Percentiles rank a stretch among this genome's conserved stretches.
These are phyloP conservation scores for Australoheros scitulus DNA, from an alignment of 2,113 vertebrate species.

Conservation along the genomic window DNA sequence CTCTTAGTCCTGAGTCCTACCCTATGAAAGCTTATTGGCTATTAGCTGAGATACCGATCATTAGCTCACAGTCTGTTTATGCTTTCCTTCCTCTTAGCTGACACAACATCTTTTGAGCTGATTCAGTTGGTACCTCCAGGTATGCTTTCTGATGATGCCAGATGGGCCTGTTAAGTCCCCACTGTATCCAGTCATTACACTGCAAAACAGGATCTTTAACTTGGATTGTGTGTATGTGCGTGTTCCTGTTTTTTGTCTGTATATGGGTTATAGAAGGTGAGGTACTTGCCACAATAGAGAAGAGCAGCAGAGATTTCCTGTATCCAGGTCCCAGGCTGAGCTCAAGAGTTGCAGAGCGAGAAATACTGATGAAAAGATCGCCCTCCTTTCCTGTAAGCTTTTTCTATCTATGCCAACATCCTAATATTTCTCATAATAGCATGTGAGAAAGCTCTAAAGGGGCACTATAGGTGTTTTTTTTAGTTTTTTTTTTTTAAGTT, in stretches of 20 bases:
- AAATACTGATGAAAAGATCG: constrained; percentile 89
- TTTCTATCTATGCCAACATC: neutral
- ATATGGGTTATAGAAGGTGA: constrained; percentile 80
- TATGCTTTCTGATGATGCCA: constrained; percentile 76
- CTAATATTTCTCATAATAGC: neutral
- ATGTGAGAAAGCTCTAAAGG: neutral
- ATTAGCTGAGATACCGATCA: constrained; percentile 63
- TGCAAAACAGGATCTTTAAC: constrained; percentile 34
- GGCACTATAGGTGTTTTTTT: fast-evolving
- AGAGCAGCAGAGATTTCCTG: constrained; percentile 90
- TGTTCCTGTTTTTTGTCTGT: constrained; percentile 17
- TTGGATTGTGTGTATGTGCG: constrained; percentile 32
- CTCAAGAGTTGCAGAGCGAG: constrained; percentile 81
- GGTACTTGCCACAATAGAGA: constrained; percentile 85
- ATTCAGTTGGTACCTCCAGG: constrained; percentile 93
- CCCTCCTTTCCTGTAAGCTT: constrained; percentile 84
- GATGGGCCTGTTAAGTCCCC: constrained; percentile 31
- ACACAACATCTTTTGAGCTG: constrained; percentile 90
- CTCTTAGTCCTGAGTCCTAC: constrained; percentile 52
- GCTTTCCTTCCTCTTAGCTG: constrained; percentile 83
- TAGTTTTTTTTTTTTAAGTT: neutral
- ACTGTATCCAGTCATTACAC: constrained; percentile 38
- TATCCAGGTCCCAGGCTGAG: constrained; percentile 85
- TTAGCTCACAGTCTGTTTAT: constrained; percentile 63
- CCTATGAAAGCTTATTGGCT: constrained; percentile 55